Percentiles rank a stretch among this genome's conserved stretches.
phyloP scores from a whole-genome alignment of 2,888 invertebrate genomes.

The Pherbina coryleti region DNA sequence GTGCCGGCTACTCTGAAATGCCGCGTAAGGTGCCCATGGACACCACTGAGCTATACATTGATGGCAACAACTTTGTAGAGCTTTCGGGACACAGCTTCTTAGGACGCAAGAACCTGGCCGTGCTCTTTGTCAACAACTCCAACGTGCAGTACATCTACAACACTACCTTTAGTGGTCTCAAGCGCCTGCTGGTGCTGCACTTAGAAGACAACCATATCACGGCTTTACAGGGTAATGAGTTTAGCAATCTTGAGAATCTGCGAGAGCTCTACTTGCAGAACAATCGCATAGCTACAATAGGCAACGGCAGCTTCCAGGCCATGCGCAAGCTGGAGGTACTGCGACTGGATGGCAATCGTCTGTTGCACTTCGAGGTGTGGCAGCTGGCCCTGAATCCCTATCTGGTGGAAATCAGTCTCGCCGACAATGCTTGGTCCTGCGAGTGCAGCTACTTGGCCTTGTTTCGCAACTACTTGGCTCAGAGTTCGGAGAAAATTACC shows the following conservation, averaged over 20 bases:
- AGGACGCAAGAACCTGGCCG: slow-evolving; percentile 89
- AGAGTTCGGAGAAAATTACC: slow-evolving; percentile 83
- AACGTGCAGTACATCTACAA: slow-evolving; percentile 88
- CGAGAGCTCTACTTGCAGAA: slow-evolving; percentile 89
- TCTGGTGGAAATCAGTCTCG: slow-evolving; percentile 86
- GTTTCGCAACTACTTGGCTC: slow-evolving; percentile 84
- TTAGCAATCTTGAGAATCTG: slow-evolving; percentile 84
- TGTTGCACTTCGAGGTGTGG: slow-evolving; percentile 88
- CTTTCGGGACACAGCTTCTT: slow-evolving; percentile 91
- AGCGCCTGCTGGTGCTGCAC: slow-evolving; percentile 83
- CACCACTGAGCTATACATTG: slow-evolving; percentile 93
- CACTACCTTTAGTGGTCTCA: slow-evolving; percentile 90
- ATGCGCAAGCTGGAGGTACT: slow-evolving; percentile 87
- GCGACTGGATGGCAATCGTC: slow-evolving; percentile 85
- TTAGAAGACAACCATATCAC: slow-evolving; percentile 88
- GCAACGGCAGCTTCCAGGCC: slow-evolving; percentile 86
- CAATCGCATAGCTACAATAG: slow-evolving; percentile 85
- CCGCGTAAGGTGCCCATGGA: slow-evolving; percentile 94
- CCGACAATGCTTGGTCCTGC: slow-evolving; percentile 91
- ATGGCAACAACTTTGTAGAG: slow-evolving; percentile 90
- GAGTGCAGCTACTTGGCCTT: slow-evolving; percentile 87
- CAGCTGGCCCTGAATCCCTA: slow-evolving; percentile 86
- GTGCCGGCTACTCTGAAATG: slow-evolving; percentile 83
- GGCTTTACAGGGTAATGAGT: slow-evolving; percentile 84
- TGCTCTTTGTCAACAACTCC: slow-evolving; percentile 89